Evolutionary conservation across 2,113 vertebrate genomes (phyloP), one percentile per base, ranked within the genome.

Genomic region (Origma solitaria): DNA sequence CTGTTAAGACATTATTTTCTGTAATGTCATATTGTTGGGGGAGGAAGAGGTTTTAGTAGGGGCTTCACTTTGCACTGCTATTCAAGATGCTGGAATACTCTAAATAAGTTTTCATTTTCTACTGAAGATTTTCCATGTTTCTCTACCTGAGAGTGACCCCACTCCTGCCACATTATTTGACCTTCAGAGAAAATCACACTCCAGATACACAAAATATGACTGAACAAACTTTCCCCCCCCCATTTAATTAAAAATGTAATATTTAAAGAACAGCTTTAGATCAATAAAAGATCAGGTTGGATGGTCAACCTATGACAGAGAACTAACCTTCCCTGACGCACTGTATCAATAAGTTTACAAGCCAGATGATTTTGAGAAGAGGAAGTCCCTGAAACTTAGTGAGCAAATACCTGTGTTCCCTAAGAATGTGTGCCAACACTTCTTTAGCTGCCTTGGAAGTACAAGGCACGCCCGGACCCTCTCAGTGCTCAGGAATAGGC

Each of bases 401-500:
- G 37, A 88, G n/a, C 13, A 76, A 78, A 45, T 18, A 49, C 2
- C 17, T 18, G 50, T 61, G 49, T 3, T 56, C 50, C 42, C 35
- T 38, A 65, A n/a, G 47, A 51, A 70, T 0, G 37, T 4, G 31
- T 24, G 40, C 24, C 24, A 85, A 27, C 9, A 5, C 0, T 13
- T 12, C 15, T 31, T 40, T 4, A 33, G 20, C 10, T 37, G 23
- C 38, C 10, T 31, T 5, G 28, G 50, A 27, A 42, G 31, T 1
- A 2, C 0, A 20, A 30, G 1, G 38, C 23, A 33, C 21, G 7
- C 22, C 28, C 3, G 33, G 28, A 40, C 15, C 24, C 47, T 44
- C 17, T 22, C 18, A 30, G 20, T 10, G 27, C 11, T 10, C 30
- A 4, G 11, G 28, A 40, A 7, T 0, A 47, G 23, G 7, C 6